Base-by-base conservation (phyloP, 2,113 vertebrate genomes). In the Triplophysa dalaica region DNA sequence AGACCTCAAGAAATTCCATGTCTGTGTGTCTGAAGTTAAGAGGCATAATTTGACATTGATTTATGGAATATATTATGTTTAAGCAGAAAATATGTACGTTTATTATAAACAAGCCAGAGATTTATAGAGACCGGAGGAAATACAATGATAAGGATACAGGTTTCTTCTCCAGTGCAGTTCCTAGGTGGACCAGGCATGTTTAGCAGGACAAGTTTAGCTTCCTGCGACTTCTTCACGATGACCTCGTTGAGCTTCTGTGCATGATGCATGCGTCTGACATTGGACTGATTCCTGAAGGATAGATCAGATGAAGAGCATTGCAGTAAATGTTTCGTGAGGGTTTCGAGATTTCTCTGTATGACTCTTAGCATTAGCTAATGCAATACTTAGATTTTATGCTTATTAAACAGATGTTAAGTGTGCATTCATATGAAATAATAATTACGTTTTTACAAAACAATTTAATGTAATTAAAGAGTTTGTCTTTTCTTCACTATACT, bases 1-100 rank as follows among this genome's bases (percentile, higher is more conserved):
- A 92, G 70, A 99, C 98, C 89, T 99, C 98, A 16, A 99, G 94
- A 84, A 99, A 99, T 88, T 99, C 97, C 97, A 99, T 99, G 85
- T 99, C 98, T 99, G 92, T 82, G 74, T 26, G 22, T 45, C n/a
- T 0, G 8, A 29, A 4, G 87, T 95, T 84, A 96, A 95, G 92
- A 91, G 87, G 78, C 14, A 81, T 16, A 68, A 38, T 62, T 58
- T 56, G 0, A 43, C n/a, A 29, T 38, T 38, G 33, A 63, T 14
- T 26, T 8, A 2, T 21, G 8, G 14, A 60, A 22, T 12, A 13
- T 54, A 22, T 33, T 8, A 58, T 22, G 5, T 2, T 56, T n/a
- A 26, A 60, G 22, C 10, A 50, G 8, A 26, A 33, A 41, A 0
- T 13, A 63, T n/a, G 48, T 13, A 33, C 4, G 56, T 6, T 5